These are phyloP conservation scores for Anoplopoma fimbria DNA, from an alignment of 2,113 vertebrate genomes.

Conservation along the genomic window DNA sequence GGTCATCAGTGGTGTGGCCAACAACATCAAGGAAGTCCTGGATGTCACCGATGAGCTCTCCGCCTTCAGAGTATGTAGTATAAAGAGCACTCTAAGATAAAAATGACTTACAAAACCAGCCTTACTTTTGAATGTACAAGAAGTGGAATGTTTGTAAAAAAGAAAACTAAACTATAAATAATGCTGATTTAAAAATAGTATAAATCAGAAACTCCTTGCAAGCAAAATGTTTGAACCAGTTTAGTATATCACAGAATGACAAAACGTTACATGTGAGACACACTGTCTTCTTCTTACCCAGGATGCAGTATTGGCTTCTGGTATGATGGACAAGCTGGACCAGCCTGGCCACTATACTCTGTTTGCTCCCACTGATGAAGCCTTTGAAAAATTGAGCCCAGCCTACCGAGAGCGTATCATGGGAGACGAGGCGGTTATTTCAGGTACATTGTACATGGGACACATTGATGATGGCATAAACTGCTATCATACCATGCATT, in stretches of 20 bases:
- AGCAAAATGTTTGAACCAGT: background rate
- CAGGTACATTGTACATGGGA: conserved; percentile 83
- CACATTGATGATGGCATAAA: background rate
- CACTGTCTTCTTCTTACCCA: conserved; percentile 67
- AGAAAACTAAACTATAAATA: too few relatives aligned
- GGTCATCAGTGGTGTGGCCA: conserved; percentile 87
- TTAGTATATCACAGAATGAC: background rate
- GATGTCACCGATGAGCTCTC: conserved; percentile 87
- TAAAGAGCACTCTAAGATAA: background rate
- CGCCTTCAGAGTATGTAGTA: conserved; percentile 86
- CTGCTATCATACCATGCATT: background rate
- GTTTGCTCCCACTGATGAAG: conserved; percentile 94
- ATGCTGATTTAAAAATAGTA: background rate
- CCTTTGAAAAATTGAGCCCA: conserved; percentile 87
- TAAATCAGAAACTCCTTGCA: background rate
- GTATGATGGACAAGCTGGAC: conserved; percentile 85
- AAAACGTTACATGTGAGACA: background rate
- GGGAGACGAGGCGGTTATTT: conserved; percentile 87
- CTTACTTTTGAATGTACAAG: background rate
- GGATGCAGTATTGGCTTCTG: conserved; percentile 85
- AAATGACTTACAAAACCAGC: background rate
- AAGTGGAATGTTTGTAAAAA: background rate
- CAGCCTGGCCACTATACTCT: conserved; percentile 92
- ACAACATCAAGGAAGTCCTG: conserved; percentile 89
- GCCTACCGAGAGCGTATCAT: conserved; percentile 88